Evolutionary conservation across 2,113 vertebrate species (phyloP).

Genomic region (Accipiter virgatus): DNA sequence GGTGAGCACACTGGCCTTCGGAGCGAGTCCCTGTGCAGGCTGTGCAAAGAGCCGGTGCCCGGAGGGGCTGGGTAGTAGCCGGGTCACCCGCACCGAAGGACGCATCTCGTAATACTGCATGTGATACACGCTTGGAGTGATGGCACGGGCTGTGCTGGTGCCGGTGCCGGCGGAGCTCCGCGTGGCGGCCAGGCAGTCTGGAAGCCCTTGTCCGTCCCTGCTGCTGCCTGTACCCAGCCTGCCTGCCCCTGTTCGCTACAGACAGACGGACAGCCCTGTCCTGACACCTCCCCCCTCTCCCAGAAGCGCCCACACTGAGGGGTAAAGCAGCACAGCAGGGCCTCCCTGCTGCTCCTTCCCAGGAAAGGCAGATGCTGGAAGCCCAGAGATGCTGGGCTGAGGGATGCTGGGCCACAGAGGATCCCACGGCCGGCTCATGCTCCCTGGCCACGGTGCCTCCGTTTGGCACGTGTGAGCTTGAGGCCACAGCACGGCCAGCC

Average conservation of each 20-base stretch:
- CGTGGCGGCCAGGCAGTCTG: background rate
- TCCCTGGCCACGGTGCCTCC: background rate
- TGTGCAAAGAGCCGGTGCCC: background rate
- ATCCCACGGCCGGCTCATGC: rapidly evolving
- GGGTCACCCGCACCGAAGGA: rapidly evolving
- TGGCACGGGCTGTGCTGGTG: rapidly evolving
- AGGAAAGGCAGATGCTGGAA: background rate
- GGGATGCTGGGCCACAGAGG: background rate
- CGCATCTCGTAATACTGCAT: rapidly evolving
- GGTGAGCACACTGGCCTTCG: background rate
- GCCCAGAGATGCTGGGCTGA: background rate
- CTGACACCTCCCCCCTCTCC: background rate
- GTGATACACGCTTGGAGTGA: rapidly evolving
- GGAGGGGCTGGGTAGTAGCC: background rate
- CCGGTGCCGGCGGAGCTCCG: background rate
- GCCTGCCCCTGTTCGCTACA: background rate
- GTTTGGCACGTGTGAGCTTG: background rate
- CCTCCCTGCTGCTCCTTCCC: background rate
- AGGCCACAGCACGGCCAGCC: background rate
- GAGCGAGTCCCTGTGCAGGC: background rate
- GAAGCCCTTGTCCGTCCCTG: background rate
- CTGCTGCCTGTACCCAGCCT: background rate
- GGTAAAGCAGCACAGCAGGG: background rate
- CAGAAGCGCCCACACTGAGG: background rate
- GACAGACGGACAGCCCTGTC: background rate